A percentile compares a stretch with the other conserved stretches of the same genome.
Conservation (phyloP, 2,888 invertebrate genomes). For the Conomelus anceps region DNA sequence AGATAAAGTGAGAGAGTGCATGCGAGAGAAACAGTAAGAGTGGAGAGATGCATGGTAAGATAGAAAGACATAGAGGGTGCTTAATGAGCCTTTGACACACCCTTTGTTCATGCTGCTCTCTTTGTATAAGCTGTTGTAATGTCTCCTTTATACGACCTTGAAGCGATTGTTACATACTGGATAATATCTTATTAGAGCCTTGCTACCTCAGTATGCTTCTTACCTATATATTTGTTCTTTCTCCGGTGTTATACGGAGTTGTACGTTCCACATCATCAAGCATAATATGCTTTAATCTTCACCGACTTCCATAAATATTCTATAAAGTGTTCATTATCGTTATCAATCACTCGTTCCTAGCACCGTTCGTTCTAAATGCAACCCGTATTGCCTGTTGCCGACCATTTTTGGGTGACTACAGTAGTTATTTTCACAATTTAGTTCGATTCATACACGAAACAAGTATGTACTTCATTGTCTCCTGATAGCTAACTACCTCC, state of each 20-base stretch:
- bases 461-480: no score
- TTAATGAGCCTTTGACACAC: slow-evolving; percentile 5
- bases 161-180: neutral
- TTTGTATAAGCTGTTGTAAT: neutral
- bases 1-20: neutral
- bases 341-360: neutral
- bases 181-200: neutral
- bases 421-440: neutral
- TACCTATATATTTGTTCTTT: neutral
- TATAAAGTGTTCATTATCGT: neutral
- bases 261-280: neutral
- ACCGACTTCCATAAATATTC: neutral
- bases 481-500: neutral
- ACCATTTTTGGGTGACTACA: neutral
- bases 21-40: neutral
- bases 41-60: no score
- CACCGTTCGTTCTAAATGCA: neutral
- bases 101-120: neutral
- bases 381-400: neutral
- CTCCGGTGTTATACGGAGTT: neutral
- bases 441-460: no score
- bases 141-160: neutral
- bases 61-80: neutral
- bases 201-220: neutral
- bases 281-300: neutral